These are phyloP conservation scores for Peromyscus californicus DNA, from an alignment of 2,113 vertebrate species.

Conservation along the genomic window DNA sequence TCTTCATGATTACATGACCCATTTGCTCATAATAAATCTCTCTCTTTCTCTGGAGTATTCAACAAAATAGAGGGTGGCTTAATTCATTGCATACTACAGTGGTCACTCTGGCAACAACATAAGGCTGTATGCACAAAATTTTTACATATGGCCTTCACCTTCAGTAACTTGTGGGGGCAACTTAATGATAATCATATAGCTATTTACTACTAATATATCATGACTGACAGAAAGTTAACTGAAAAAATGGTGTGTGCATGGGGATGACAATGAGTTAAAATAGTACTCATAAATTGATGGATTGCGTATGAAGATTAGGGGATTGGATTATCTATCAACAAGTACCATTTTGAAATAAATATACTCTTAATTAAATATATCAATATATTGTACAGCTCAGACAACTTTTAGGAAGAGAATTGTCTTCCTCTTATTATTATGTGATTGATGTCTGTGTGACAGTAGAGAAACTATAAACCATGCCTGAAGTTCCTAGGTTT, in stretches of 20 bases:
- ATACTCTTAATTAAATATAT: not conserved
- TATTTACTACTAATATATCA: not conserved
- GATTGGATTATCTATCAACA: not conserved
- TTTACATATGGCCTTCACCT: not conserved
- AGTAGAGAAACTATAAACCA: not conserved
- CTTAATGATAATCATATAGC: not conserved
- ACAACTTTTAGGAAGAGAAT: not conserved
- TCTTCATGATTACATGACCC: not conserved
- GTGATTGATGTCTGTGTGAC: not conserved
- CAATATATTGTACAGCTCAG: not conserved
- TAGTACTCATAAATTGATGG: not conserved
- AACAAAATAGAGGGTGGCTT: not conserved
- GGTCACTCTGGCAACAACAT: not conserved
- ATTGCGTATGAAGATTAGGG: not conserved
- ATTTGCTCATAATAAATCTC: not conserved
- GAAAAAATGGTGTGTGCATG: not conserved
- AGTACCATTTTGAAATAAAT: not conserved
- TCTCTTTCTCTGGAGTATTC: not conserved
- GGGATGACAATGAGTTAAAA: not conserved
- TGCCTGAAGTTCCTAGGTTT: not conserved
- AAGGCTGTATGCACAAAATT: rapidly evolving
- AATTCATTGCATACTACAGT: not conserved
- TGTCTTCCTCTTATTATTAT: not conserved
- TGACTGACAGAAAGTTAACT: not conserved
- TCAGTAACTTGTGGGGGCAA: not conserved